phyloP scores from a whole-genome alignment of 2,888 invertebrate genomes.

The Drosophila niveifrons region DNA sequence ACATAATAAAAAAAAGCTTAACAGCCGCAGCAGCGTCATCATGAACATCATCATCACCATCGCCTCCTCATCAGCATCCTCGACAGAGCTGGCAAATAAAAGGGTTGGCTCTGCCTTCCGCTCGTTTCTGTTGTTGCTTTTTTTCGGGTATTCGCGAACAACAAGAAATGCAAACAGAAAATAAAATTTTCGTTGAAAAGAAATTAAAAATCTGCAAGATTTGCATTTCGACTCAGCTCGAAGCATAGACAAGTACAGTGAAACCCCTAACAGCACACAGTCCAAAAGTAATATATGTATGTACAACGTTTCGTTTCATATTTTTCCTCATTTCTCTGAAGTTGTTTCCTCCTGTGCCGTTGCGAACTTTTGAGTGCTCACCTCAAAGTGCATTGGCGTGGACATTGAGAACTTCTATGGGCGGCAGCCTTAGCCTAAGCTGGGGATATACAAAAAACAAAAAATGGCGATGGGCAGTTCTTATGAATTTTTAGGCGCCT shows the following conservation, averaged over 20 bases:
- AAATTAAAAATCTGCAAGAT: constrained; percentile 84
- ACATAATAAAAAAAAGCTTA: constrained; percentile 76
- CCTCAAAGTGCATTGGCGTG: constrained; percentile 78
- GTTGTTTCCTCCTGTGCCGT: constrained; percentile 24
- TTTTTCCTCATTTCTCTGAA: constrained; percentile 17
- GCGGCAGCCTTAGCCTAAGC: constrained; percentile 17
- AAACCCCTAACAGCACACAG: constrained; percentile 1
- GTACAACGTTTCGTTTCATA: constrained; percentile 34
- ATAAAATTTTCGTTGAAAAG: constrained; percentile 78
- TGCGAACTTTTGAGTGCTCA: constrained; percentile 75
- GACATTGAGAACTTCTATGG: constrained; percentile 63
- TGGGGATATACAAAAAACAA: background rate
- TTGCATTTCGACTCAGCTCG: constrained; percentile 78
- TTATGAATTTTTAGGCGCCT: constrained; percentile 14
- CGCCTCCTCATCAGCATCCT: constrained; percentile 34
- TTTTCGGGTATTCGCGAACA: constrained; percentile 51
- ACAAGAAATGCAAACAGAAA: constrained; percentile 79
- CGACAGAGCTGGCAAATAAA: constrained; percentile 57
- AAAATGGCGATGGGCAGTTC: constrained; percentile 8
- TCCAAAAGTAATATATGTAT: constrained; percentile 60
- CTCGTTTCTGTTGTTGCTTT: constrained; percentile 4
- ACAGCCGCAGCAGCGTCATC: constrained; percentile 29
- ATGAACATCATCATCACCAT: constrained; percentile 25
- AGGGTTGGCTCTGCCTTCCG: constrained; percentile 67
- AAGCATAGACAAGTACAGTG: constrained; percentile 9